phyloP scores from a whole-genome alignment of 1,140 invertebrate species.

The Bombus affinis region DNA sequence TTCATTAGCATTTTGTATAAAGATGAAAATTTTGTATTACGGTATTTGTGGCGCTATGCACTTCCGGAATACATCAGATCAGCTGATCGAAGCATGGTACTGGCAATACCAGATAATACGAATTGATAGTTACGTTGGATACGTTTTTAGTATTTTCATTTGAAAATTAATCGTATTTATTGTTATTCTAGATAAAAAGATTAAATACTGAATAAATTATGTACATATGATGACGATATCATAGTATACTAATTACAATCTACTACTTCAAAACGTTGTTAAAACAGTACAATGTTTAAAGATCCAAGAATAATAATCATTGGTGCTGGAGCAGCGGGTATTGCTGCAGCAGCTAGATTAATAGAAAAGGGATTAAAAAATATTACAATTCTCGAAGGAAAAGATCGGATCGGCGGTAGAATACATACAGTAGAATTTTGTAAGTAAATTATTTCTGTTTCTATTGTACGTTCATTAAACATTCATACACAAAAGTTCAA shows the following conservation, averaged over 20 bases:
- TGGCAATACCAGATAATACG: neutral
- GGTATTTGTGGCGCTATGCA: neutral
- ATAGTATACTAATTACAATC: neutral
- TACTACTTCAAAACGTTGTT: neutral
- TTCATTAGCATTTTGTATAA: too few relatives aligned
- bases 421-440: constrained; percentile 82
- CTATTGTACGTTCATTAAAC: neutral
- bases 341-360: constrained; percentile 83
- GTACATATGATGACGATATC: neutral
- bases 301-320: constrained; percentile 82
- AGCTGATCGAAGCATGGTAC: neutral
- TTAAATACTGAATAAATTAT: too few relatives aligned
- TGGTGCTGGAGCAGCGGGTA: constrained; percentile 85
- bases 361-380: constrained; percentile 80
- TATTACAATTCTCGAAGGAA: constrained; percentile 85
- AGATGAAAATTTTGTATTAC: neutral
- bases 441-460: constrained; percentile 43
- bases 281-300: constrained; percentile 38
- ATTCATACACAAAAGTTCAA: neutral
- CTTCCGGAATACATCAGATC: neutral
- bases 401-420: constrained; percentile 84
- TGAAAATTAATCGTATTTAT: neutral
- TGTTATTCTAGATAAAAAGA: too few relatives aligned
- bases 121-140: neutral
- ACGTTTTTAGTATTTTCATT: too few relatives aligned